Evolutionary conservation across 2,888 invertebrate species (phyloP).

Genomic region (Amblyjoppa proteus): DNA sequence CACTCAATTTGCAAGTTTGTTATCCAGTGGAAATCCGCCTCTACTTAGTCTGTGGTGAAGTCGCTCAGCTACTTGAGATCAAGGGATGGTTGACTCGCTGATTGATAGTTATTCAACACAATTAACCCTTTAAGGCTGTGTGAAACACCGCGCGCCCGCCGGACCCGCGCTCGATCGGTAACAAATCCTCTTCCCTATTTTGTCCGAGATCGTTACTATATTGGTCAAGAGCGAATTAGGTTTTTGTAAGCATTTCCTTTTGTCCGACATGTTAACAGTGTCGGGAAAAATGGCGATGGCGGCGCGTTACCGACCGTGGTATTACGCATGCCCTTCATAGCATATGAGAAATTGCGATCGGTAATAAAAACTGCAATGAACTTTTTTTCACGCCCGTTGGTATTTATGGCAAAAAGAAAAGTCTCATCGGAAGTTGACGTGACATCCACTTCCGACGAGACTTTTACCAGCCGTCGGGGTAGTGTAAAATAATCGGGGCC

Average conservation of each 20-base stretch:
- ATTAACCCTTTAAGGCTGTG: not conserved
- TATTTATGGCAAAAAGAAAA: too few relatives aligned
- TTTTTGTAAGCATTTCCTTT: too few relatives aligned
- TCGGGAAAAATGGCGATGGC: too few relatives aligned
- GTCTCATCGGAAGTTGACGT: not conserved
- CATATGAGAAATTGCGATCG: too few relatives aligned
- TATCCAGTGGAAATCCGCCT: not conserved
- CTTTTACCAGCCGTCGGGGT: too few relatives aligned
- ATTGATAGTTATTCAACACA: not conserved
- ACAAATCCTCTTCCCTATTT: too few relatives aligned
- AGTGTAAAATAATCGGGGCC: not conserved
- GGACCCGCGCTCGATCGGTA: not conserved
- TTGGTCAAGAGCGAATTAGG: too few relatives aligned
- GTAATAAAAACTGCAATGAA: too few relatives aligned
- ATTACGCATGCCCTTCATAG: not conserved
- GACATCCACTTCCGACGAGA: not conserved
- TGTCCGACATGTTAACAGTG: too few relatives aligned
- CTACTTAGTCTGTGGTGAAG: constrained; percentile 2
- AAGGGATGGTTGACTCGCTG: not conserved
- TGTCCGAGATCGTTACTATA: too few relatives aligned
- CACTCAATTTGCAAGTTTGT: constrained; percentile 27
- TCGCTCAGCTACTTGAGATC: not conserved
- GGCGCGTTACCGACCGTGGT: not conserved
- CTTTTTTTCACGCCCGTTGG: too few relatives aligned
- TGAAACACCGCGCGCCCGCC: too few relatives aligned